Evolutionary conservation across 2,797 vertebrate species (phyloP).

Genomic region (Hapalemur alaotrensis): DNA sequence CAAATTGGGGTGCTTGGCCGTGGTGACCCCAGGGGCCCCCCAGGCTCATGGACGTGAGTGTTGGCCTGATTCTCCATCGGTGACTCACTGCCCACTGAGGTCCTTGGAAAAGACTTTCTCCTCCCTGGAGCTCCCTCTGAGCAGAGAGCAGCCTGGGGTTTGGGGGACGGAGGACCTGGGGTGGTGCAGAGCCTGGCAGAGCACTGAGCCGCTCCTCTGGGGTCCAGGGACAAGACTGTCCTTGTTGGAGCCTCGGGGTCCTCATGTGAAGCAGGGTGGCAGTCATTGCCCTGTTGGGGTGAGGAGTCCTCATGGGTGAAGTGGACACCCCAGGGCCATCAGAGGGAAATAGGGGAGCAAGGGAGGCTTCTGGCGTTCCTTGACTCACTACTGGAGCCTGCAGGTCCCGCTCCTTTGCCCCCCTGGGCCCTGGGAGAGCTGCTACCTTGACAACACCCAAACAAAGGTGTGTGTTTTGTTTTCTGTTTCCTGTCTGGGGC

Average conservation of each 20-base stretch:
- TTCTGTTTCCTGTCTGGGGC: conserved; percentile 36
- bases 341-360: not conserved
- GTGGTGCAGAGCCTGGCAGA: not conserved
- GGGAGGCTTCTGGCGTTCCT: not conserved
- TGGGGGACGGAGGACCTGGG: not conserved
- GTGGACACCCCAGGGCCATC: not conserved
- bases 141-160: not conserved
- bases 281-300: not conserved
- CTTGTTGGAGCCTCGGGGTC: not conserved
- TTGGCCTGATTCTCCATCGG: not conserved
- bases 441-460: conserved; percentile 60
- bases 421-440: not conserved
- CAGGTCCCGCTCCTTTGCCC: not conserved
- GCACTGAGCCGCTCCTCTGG: not conserved
- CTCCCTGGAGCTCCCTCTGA: not conserved
- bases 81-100: not conserved
- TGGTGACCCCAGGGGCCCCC: not conserved
- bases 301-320: not conserved
- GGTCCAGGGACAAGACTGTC: not conserved
- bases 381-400: not conserved
- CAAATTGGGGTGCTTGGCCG: not conserved
- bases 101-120: not conserved
- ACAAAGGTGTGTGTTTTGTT: conserved; percentile 77
- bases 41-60: not conserved
- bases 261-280: not conserved